phyloP scores from a whole-genome alignment of 2,797 vertebrate species.

The Antennarius maculatus region DNA sequence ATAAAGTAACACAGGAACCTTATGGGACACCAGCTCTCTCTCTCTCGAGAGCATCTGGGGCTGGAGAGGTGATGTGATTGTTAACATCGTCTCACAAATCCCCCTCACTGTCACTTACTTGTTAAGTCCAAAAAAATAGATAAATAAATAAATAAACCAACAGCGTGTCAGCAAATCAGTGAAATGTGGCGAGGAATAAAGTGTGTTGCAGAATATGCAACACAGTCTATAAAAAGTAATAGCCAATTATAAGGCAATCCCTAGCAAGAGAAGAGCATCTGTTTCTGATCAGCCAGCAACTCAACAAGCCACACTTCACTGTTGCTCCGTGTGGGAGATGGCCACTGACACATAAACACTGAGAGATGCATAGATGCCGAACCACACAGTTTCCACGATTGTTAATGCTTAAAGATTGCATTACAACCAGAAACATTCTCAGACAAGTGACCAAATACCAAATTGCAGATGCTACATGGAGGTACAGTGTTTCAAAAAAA shows the following conservation, averaged over 20 bases:
- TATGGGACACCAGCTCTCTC: slow-evolving; percentile 42
- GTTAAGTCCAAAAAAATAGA: slow-evolving; percentile 20
- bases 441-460: slow-evolving; percentile 24
- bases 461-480: slow-evolving; percentile 16
- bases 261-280: slow-evolving; percentile 72
- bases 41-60: slow-evolving; percentile 53
- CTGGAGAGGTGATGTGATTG: slow-evolving; percentile 45
- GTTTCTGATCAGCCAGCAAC: slow-evolving; percentile 70
- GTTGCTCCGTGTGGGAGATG: slow-evolving; percentile 37
- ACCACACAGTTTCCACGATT: slow-evolving; percentile 8
- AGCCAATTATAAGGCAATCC: slow-evolving; percentile 79
- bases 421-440: slow-evolving; percentile 7
- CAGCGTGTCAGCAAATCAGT: slow-evolving; percentile 72
- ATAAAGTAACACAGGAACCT: slow-evolving; percentile 52
- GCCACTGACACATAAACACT: slow-evolving; percentile 31
- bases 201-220: slow-evolving; percentile 67
- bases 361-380: slow-evolving; percentile 23
- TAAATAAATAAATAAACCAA: slow-evolving; percentile 49
- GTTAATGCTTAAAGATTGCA: slow-evolving; percentile 27
- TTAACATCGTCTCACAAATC: slow-evolving; percentile 43
- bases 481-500: background rate
- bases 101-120: slow-evolving; percentile 48
- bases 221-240: slow-evolving; percentile 79
- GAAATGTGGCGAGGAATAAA: slow-evolving; percentile 67
- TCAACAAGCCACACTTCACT: slow-evolving; percentile 54